A percentile compares a stretch with the other conserved stretches of the same genome.
These are phyloP conservation scores for Camelus bactrianus DNA, from an alignment of 2,113 vertebrate species.

Conservation along the genomic window DNA sequence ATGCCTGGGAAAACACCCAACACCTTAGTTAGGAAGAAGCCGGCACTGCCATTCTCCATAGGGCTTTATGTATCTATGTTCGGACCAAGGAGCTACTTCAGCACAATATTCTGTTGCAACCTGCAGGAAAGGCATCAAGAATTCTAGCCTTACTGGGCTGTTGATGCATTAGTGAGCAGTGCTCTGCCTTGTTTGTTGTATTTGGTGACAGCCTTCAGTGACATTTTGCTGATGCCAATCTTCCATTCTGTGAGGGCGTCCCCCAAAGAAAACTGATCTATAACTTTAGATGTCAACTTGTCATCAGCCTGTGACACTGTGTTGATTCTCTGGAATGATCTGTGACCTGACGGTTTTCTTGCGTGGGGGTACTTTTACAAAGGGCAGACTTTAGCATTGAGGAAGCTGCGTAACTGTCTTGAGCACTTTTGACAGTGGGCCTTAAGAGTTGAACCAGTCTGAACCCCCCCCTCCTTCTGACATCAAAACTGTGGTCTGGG, in stretches of 20 bases:
- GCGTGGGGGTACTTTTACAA: background rate
- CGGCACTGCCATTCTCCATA: background rate
- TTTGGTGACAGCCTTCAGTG: slow-evolving; percentile 70
- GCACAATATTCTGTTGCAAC: background rate
- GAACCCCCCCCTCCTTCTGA: background rate
- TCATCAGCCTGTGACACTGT: slow-evolving; percentile 56
- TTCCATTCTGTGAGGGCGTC: slow-evolving; percentile 36
- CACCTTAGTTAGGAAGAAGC: background rate
- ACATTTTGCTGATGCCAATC: slow-evolving; percentile 72
- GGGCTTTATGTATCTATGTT: background rate
- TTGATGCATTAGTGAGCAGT: background rate
- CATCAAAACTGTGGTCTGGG: background rate
- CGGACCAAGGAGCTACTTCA: slow-evolving; percentile 32
- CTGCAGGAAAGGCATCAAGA: background rate
- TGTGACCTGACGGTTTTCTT: slow-evolving; percentile 60
- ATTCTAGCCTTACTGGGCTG: background rate
- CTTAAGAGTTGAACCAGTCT: slow-evolving; percentile 43
- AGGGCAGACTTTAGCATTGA: slow-evolving; percentile 2
- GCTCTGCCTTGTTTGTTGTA: slow-evolving; percentile 42
- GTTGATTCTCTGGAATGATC: slow-evolving; percentile 60
- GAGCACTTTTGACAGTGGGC: slow-evolving; percentile 48
- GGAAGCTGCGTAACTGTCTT: background rate
- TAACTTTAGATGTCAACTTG: slow-evolving; percentile 75
- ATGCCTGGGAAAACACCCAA: background rate
- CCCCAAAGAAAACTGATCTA: slow-evolving; percentile 69